Evolutionary conservation across 1,140 invertebrate genomes (phyloP).

Genomic region (Medauroidea extradentata): DNA sequence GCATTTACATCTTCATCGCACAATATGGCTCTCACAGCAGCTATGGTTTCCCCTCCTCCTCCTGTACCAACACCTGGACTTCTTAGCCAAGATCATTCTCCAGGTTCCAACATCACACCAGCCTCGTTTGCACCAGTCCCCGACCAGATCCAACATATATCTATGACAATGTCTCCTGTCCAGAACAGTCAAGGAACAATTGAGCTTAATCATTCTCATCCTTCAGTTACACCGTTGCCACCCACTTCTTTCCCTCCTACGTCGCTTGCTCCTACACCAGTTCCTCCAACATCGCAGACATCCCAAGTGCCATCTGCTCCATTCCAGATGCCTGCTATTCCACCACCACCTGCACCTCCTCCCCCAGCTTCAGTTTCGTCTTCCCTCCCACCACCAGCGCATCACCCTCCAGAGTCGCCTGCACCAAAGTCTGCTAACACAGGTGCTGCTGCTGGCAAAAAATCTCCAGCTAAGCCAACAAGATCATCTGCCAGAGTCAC

Average conservation of each 20-base stretch:
- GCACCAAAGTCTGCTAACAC: conserved; percentile 26
- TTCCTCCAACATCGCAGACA: conserved; percentile 12
- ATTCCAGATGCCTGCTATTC: background rate
- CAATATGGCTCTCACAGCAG: conserved; percentile 69
- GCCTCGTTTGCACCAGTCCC: conserved; percentile 26
- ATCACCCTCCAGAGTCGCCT: background rate
- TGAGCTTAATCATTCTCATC: background rate
- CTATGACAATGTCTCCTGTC: conserved; percentile 13
- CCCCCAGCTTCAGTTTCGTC: background rate
- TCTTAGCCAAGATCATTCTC: conserved; percentile 2
- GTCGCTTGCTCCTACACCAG: conserved; percentile 42
- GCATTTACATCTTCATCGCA: conserved; percentile 71
- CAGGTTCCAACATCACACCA: conserved; percentile 23
- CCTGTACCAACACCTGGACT: conserved; percentile 33
- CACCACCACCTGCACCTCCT: conserved; percentile 10
- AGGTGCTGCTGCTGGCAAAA: conserved; percentile 46
- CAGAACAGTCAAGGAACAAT: background rate
- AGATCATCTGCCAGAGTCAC: conserved; percentile 58
- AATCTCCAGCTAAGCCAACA: conserved; percentile 59
- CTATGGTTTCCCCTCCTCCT: conserved; percentile 55
- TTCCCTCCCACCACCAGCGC: conserved; percentile 11
- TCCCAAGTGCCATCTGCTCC: background rate
- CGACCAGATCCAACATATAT: conserved; percentile 24
- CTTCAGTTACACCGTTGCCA: conserved; percentile 3
- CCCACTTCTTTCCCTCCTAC: background rate